Percentiles rank a stretch among this genome's conserved stretches.
These are phyloP conservation scores for Lasiurus borealis DNA, from an alignment of 2,113 vertebrate genomes.

Conservation along the genomic window DNA sequence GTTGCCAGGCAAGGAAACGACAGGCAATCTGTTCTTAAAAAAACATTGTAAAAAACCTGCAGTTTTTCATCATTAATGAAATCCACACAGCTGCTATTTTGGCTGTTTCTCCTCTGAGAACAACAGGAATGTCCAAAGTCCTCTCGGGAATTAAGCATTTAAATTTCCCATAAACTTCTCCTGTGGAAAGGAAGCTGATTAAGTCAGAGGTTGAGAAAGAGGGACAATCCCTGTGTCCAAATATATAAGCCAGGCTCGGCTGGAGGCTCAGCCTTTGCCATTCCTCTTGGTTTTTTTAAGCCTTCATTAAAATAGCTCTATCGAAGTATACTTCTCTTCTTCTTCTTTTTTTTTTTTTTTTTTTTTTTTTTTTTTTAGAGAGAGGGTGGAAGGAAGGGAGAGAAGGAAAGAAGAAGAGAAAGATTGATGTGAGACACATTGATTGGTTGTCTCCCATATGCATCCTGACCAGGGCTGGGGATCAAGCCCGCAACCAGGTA, in stretches of 20 bases:
- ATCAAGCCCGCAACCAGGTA: no score
- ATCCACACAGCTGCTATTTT: slow-evolving; percentile 42
- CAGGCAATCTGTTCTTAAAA: not conserved
- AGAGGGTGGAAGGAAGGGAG: no score
- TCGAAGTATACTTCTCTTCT: not conserved
- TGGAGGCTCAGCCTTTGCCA: slow-evolving; percentile 3
- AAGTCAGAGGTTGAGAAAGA: slow-evolving; percentile 52
- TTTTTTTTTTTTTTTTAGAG: no score
- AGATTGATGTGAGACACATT: no score
- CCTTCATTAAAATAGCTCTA: not conserved
- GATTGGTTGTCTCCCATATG: no score
- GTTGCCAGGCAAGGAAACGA: not conserved
- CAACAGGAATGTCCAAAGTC: slow-evolving; percentile 39
- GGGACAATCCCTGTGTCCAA: slow-evolving; percentile 40
- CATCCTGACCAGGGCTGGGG: no score
- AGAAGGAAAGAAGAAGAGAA: no score
- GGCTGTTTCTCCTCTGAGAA: slow-evolving; percentile 46
- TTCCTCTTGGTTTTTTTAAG: not conserved
- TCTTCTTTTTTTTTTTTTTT: no score
- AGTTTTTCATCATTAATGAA: slow-evolving; percentile 47
- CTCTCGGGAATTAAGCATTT: slow-evolving; percentile 50
- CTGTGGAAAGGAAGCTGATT: not conserved
- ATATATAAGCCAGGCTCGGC: slow-evolving; percentile 7
- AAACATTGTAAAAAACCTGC: not conserved
- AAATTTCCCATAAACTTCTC: slow-evolving; percentile 65